These are phyloP conservation scores for Neopelma chrysocephalum DNA, from an alignment of 2,797 vertebrate genomes.

Conservation along the genomic window DNA sequence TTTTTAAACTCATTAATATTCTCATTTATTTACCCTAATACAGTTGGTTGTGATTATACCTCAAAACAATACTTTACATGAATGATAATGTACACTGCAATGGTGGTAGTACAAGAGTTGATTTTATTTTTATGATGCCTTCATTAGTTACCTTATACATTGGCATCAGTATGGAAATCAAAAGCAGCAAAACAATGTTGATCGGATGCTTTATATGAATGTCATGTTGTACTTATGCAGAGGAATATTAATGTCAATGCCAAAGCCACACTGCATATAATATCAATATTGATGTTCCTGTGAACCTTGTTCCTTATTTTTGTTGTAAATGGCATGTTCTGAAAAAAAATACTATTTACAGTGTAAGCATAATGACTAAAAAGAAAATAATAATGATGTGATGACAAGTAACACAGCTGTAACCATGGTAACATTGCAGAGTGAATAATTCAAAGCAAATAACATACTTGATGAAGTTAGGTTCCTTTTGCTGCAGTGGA, in stretches of 20 bases:
- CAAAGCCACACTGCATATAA: neutral
- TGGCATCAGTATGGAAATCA: constrained; percentile 23
- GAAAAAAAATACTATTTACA: constrained; percentile 44
- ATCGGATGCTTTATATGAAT: constrained; percentile 22
- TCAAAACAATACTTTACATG: neutral
- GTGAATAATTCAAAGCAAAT: constrained; percentile 54
- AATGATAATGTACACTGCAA: neutral
- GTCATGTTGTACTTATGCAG: constrained; percentile 4
- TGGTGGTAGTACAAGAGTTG: neutral
- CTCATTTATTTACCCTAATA: neutral
- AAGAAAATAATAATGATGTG: constrained; percentile 47
- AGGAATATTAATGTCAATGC: constrained; percentile 24
- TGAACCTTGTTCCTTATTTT: neutral
- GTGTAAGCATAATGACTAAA: constrained; percentile 35
- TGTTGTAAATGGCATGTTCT: constrained; percentile 27
- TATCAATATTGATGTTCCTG: constrained; percentile 35
- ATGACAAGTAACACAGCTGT: constrained; percentile 37
- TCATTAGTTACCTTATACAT: neutral
- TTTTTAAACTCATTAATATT: neutral
- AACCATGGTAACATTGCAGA: constrained; percentile 50
- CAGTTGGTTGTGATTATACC: neutral
- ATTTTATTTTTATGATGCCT: constrained; percentile 12
- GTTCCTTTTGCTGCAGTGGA: constrained; percentile 28
- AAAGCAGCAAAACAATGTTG: constrained; percentile 17
- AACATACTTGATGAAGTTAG: constrained; percentile 25